Base-by-base conservation (phyloP, 2,888 invertebrate species). In the Macrophya alboannulata region DNA sequence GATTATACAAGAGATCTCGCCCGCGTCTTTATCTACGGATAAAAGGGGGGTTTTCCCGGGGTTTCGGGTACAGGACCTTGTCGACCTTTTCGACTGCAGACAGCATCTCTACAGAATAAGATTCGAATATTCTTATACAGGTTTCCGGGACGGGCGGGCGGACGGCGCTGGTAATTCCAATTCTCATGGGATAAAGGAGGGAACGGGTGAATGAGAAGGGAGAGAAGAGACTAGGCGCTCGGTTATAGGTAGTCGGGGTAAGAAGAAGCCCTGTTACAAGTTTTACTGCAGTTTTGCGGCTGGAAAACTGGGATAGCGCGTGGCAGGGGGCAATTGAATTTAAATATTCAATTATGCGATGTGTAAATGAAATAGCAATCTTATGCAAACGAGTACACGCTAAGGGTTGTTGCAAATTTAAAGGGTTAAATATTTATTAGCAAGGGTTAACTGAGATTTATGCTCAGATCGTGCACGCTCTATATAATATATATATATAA, bases 301-400 rank as follows among this genome's bases (percentile, higher is more conserved):
- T 92, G 91, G 92, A 92, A 62, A 93, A 94, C 92, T 91, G 92
- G 91, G 92, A 92, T 43, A 45, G 92, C 92, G 92, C 92, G 92
- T 92, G 90, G 91, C 91, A 91, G 90, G 89, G 88, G 90, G 92
- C 94, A 94, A 94, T 94, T 94, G 94, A 94, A 94, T 94, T 94
- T 94, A 94, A 94, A 93, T 93, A 93, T 94, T 94, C 93, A 92
- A 93, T 94, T 94, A 94, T 94, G 94, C 94, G 94, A 94, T 94
- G 94, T 94, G 94, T 94, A 94, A 94, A 94, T 94, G 94, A 94
- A 94, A 94, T 94, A 94, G 94, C 94, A 94, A 94, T 94, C 94
- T 93, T 94, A 94, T 94, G 94, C 94, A 94, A 94, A 94, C 94
- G 91, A 92, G 90, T 92, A 92, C 92, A 93, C 90, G 93, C 92